phyloP scores from a whole-genome alignment of 2,113 vertebrate genomes.

The Baryphthengus martii region DNA sequence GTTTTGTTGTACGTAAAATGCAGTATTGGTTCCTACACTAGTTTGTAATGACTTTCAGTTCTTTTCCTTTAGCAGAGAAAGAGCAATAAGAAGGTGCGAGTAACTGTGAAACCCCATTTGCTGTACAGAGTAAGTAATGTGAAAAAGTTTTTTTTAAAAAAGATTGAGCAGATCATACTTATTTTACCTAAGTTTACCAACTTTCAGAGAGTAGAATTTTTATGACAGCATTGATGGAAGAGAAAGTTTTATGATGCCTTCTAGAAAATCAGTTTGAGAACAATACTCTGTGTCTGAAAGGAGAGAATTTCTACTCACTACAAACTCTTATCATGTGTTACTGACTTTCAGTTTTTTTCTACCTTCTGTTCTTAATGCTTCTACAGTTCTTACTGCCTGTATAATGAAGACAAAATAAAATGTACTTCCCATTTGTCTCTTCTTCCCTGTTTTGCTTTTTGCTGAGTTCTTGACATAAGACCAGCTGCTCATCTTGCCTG shows the following conservation, averaged over 20 bases:
- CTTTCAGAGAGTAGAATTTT: background rate
- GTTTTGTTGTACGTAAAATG: background rate
- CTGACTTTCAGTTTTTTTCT: background rate
- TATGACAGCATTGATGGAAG: background rate
- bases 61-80: constrained; percentile 81
- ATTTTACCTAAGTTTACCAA: background rate
- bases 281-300: background rate
- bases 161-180: background rate
- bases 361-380: background rate
- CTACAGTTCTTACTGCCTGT: background rate
- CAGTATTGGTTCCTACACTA: background rate
- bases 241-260: background rate
- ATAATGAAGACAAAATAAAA: background rate
- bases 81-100: constrained; percentile 92
- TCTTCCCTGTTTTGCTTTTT: background rate
- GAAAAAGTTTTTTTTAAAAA: background rate
- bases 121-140: constrained; percentile 87
- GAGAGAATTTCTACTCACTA: background rate
- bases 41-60: background rate
- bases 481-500: background rate
- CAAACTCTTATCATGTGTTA: rapidly evolving
- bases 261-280: background rate
- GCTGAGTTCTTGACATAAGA: background rate
- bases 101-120: constrained; percentile 95
- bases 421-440: background rate